These are phyloP conservation scores for Tauraco hartlaubi DNA, from an alignment of 2,797 vertebrate genomes.

Conservation along the genomic window DNA sequence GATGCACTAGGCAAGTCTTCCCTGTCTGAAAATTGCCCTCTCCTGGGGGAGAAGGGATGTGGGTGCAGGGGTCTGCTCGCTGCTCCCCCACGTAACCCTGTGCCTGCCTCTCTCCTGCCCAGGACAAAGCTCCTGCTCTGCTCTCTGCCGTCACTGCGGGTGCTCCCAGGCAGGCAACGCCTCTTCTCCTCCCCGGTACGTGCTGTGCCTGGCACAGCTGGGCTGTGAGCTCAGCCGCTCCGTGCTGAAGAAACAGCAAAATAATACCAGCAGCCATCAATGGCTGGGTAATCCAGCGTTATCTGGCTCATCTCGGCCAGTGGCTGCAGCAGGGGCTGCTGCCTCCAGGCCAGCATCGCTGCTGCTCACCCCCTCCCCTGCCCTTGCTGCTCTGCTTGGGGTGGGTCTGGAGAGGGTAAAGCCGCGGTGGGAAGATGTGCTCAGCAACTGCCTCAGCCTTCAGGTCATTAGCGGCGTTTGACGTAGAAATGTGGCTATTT, in stretches of 20 bases:
- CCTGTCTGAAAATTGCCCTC: background rate
- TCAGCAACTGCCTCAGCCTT: background rate
- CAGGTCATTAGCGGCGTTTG: background rate
- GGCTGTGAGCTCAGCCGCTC: background rate
- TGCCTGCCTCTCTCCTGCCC: background rate
- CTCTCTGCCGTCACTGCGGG: background rate
- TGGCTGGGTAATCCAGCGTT: background rate
- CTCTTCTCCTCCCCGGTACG: background rate
- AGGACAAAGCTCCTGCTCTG: background rate
- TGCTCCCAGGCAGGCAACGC: background rate
- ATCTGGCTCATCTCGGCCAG: background rate
- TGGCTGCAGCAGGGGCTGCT: background rate
- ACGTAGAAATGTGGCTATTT: background rate
- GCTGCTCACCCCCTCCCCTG: background rate
- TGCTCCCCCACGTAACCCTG: rapidly evolving
- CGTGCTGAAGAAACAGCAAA: background rate
- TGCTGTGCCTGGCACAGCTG: background rate
- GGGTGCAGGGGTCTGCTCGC: background rate
- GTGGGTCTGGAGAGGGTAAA: background rate
- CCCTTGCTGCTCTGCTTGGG: background rate
- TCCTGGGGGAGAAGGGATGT: rapidly evolving
- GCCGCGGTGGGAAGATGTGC: background rate
- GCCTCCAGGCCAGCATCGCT: background rate
- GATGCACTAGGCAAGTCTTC: background rate
- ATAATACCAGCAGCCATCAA: background rate